A percentile compares a stretch with the other conserved stretches of the same genome.
Evolutionary conservation across 2,888 invertebrate species (phyloP).

Genomic region (Argynnis bischoffii): DNA sequence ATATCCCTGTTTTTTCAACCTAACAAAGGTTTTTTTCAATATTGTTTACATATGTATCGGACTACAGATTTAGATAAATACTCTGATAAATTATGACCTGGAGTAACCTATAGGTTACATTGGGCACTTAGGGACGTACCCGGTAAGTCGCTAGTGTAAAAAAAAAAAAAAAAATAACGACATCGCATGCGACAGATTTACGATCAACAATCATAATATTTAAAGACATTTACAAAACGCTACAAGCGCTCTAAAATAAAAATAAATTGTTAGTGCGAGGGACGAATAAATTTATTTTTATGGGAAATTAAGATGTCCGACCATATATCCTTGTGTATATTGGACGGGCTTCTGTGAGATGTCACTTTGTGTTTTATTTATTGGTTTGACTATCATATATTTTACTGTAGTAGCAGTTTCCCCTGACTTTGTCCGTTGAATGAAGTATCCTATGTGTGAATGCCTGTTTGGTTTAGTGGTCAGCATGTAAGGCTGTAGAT

Average conservation of each 20-base stretch:
- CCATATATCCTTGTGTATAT: constrained; percentile 70
- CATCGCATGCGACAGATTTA: constrained; percentile 67
- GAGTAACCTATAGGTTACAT: neutral
- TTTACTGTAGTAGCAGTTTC: no score
- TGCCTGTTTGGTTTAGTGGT: no score
- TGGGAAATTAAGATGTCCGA: constrained; percentile 75
- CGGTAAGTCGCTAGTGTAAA: no score
- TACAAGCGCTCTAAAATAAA: constrained; percentile 54
- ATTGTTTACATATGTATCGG: no score
- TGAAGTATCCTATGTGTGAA: no score
- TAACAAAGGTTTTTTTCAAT: no score
- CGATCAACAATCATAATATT: constrained; percentile 68
- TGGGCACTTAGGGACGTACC: neutral
- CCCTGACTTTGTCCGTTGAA: no score
- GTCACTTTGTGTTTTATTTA: constrained; percentile 23
- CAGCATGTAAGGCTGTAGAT: no score
- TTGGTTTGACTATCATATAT: neutral
- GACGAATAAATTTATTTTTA: constrained; percentile 70
- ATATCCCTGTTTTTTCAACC: no score
- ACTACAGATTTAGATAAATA: neutral
- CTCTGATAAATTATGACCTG: neutral
- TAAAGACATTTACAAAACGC: constrained; percentile 66
- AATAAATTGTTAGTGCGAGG: constrained; percentile 58
- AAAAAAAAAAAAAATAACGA: neutral
- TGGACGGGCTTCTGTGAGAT: constrained; percentile 49